These are phyloP conservation scores for Astreopora myriophthalma DNA, from an alignment of 64 coral and sea anemone genomes.

Conservation along the genomic window DNA sequence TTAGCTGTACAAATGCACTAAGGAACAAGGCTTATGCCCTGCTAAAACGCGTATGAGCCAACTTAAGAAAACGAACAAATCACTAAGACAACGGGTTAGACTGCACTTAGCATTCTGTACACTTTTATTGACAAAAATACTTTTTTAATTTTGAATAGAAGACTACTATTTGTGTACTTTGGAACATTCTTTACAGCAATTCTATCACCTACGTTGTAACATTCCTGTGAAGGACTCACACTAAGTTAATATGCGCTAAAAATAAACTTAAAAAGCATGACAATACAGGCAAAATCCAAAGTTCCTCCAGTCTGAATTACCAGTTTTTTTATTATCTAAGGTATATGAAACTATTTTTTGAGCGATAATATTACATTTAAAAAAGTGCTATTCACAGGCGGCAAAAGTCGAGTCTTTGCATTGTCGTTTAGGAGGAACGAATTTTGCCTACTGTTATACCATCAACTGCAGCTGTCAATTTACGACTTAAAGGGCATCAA, in stretches of 20 bases:
- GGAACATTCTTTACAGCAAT: not conserved
- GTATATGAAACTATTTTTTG: not conserved
- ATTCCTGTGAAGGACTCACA: not conserved
- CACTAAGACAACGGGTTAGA: no score
- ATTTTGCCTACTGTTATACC: not conserved
- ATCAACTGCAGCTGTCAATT: not conserved
- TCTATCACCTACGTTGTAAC: not conserved
- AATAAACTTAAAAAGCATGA: not conserved
- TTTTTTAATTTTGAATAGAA: not conserved
- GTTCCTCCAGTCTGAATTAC: not conserved
- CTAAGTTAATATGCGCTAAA: not conserved
- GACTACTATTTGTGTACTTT: not conserved
- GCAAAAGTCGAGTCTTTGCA: not conserved
- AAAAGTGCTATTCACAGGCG: not conserved
- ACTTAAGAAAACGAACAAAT: no score
- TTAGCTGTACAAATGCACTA: no score
- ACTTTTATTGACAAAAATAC: no score
- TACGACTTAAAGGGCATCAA: no score
- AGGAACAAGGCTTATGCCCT: no score
- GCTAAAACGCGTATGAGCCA: no score
- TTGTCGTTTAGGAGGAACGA: not conserved
- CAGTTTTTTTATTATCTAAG: not conserved
- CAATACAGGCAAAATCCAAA: not conserved
- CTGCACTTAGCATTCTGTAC: no score
- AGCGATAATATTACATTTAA: conserved; percentile 1